Conservation (phyloP, 2,888 invertebrate species). For the Synanthedon andrenaeformis region DNA sequence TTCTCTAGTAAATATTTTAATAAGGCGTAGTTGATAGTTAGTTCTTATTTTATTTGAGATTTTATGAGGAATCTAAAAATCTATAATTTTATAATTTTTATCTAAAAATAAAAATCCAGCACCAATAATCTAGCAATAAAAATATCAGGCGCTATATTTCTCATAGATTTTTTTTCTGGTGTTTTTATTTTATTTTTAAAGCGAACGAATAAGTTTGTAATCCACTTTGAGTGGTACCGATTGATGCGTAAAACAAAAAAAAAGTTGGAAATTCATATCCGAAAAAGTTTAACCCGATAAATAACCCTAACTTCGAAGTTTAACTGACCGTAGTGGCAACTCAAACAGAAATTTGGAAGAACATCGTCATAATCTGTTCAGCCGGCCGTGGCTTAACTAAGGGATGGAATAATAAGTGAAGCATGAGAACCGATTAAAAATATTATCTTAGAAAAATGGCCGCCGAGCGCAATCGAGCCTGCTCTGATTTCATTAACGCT, state of each 20-base stretch:
- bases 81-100: too few species aligned
- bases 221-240: too few species aligned
- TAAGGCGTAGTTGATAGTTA: too few species aligned
- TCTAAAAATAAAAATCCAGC: too few species aligned
- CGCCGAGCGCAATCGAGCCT: slow-evolving; percentile 24
- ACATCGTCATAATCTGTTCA: slow-evolving; percentile 37
- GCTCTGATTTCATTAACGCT: slow-evolving; percentile 22
- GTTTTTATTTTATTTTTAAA: too few species aligned
- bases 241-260: not conserved
- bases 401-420: slow-evolving; percentile 28
- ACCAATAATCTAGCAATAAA: too few species aligned
- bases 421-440: slow-evolving; percentile 47
- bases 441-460: slow-evolving; percentile 51
- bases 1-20: too few species aligned
- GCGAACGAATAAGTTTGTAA: too few species aligned
- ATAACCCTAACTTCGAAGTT: slow-evolving; percentile 1
- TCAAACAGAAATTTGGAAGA: slow-evolving; percentile 29
- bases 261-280: not conserved
- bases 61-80: too few species aligned
- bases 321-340: slow-evolving; percentile 18
- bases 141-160: too few species aligned
- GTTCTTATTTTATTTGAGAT: too few species aligned
- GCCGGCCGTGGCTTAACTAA: slow-evolving; percentile 23
- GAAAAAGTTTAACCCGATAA: not conserved
- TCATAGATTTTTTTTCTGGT: too few species aligned